Percentiles rank a stretch among this genome's conserved stretches.
Conservation (phyloP, 2,113 vertebrate genomes). For the Steatornis caripensis region DNA sequence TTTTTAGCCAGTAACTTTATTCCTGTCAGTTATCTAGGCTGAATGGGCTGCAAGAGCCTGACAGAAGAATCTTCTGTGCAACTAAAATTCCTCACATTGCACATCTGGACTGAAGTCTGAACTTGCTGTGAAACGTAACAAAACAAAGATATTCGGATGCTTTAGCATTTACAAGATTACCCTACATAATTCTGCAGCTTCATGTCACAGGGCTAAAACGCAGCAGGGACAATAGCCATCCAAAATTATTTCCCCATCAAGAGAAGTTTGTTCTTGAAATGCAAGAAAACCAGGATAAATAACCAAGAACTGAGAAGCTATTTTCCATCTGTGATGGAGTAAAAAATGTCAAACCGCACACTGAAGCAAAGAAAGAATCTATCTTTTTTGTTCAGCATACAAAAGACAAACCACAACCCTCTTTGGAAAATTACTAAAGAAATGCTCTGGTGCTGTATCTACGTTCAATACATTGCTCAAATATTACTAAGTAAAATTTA, state of each 20-base stretch:
- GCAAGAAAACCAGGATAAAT: background rate
- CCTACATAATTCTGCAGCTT: background rate
- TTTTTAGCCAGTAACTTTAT: slow-evolving; percentile 2
- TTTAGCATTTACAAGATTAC: background rate
- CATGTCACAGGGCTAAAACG: background rate
- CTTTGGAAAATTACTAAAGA: background rate
- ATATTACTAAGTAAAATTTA: background rate
- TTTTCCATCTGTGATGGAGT: background rate
- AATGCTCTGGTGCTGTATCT: background rate
- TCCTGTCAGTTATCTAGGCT: background rate
- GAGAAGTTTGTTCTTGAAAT: background rate
- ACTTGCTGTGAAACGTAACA: slow-evolving; percentile 9
- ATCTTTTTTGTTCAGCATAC: background rate
- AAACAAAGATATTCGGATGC: background rate
- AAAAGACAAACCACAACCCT: background rate
- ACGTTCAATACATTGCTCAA: background rate
- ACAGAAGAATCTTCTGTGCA: background rate
- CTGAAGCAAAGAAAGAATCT: background rate
- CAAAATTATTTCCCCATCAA: background rate
- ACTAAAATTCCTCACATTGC: background rate
- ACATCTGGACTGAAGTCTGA: slow-evolving; percentile 6
- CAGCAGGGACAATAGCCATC: background rate
- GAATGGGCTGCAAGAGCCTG: background rate
- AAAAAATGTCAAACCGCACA: background rate
- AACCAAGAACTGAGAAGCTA: background rate